Percentiles rank a stretch among this genome's conserved stretches.
phyloP scores from a whole-genome alignment of 2,113 vertebrate genomes.

The Malurus elegans region DNA sequence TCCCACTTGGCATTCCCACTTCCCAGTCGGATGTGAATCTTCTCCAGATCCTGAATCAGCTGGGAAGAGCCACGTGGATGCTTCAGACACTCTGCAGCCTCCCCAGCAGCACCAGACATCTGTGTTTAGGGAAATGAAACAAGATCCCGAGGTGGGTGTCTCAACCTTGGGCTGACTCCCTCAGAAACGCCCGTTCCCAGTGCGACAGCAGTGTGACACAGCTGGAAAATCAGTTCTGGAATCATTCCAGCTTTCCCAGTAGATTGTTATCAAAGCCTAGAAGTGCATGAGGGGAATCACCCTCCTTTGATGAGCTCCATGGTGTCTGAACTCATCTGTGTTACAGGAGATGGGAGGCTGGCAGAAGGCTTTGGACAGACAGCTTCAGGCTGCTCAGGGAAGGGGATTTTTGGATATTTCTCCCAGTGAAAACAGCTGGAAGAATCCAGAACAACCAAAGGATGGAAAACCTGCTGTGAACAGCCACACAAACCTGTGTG shows the following conservation, averaged over 20 bases:
- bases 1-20: neutral
- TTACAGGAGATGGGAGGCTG: neutral
- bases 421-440: neutral
- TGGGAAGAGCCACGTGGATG: neutral
- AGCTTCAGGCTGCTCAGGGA: neutral
- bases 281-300: neutral
- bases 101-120: neutral
- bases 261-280: neutral
- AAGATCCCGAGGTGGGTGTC: neutral
- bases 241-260: neutral
- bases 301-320: neutral
- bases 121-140: neutral
- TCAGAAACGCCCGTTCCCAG: neutral
- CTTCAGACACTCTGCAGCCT: neutral
- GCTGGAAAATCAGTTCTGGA: neutral
- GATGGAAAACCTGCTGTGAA: neutral
- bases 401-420: neutral
- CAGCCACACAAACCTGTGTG: neutral
- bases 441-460: neutral
- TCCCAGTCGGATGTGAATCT: neutral
- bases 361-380: neutral
- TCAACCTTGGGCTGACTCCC: neutral
- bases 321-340: neutral
- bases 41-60: neutral
- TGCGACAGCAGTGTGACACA: neutral